These are phyloP conservation scores for Hirundichthys speculiger DNA, from an alignment of 2,113 vertebrate genomes.

Conservation along the genomic window DNA sequence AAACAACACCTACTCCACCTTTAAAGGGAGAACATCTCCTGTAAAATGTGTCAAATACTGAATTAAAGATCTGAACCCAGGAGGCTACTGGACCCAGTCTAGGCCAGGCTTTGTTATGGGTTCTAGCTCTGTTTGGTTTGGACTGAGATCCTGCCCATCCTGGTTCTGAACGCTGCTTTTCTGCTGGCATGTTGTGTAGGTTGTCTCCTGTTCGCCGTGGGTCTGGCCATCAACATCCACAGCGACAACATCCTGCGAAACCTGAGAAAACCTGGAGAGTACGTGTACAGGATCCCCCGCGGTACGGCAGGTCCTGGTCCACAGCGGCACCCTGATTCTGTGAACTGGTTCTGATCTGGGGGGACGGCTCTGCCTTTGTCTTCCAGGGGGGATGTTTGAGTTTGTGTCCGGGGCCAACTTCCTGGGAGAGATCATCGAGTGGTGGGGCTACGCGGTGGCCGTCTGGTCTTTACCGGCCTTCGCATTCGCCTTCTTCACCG, in stretches of 20 bases:
- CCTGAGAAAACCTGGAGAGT: constrained; percentile 88
- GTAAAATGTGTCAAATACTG: too few relatives aligned
- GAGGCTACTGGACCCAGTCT: too few relatives aligned
- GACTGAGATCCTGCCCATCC: not conserved
- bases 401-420: constrained; percentile 93
- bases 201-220: constrained; percentile 83
- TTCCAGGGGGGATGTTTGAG: constrained; percentile 86
- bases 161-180: not conserved
- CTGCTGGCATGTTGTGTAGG: constrained; percentile 74
- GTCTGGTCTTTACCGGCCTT: constrained; percentile 86
- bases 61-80: too few relatives aligned
- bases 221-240: constrained; percentile 93
- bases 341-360: not conserved
- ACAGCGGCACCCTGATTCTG: not conserved
- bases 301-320: constrained; percentile 55
- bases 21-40: too few relatives aligned
- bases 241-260: constrained; percentile 87
- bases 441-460: constrained; percentile 91
- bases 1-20: too few relatives aligned
- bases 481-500: constrained; percentile 88
- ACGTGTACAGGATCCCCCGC: constrained; percentile 87
- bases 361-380: not conserved
- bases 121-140: not conserved
- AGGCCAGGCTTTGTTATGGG: too few relatives aligned
- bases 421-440: constrained; percentile 93